Percentiles rank a stretch among this genome's conserved stretches.
Conservation (phyloP, 2,113 vertebrate genomes). For the Perca schrenkii region DNA sequence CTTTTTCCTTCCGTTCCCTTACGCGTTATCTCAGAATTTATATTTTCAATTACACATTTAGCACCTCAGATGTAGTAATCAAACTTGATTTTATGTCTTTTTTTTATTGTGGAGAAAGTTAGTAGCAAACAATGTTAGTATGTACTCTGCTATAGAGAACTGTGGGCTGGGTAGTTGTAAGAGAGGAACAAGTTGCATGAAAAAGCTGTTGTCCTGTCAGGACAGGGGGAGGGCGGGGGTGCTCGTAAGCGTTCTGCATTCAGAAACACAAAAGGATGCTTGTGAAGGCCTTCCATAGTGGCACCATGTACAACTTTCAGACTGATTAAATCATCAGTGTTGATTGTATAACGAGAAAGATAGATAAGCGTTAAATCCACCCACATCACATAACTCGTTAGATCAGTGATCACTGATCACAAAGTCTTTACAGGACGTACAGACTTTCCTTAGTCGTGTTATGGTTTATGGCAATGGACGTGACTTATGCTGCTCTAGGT, state of each 20-base stretch:
- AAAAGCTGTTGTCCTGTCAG: slow-evolving; percentile 47
- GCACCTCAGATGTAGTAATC: not conserved
- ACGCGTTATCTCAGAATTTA: not conserved
- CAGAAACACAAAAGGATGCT: slow-evolving; percentile 69
- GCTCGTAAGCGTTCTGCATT: slow-evolving; percentile 51
- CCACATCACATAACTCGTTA: not conserved
- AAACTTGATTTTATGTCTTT: not conserved
- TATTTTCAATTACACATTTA: not conserved
- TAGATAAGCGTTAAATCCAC: not conserved
- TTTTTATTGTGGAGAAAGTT: not conserved
- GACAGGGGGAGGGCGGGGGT: not conserved
- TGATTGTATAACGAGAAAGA: not conserved
- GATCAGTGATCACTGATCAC: not conserved
- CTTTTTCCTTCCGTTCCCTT: not conserved
- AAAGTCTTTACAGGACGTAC: not conserved
- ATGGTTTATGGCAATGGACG: not conserved
- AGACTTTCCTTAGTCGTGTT: not conserved
- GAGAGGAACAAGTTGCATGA: slow-evolving; percentile 19
- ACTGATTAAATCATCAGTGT: slow-evolving; percentile 17
- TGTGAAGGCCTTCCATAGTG: slow-evolving; percentile 66
- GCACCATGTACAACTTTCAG: slow-evolving; percentile 40
- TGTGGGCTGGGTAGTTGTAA: not conserved
- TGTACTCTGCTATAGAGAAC: not conserved
- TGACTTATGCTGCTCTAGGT: slow-evolving; percentile 27
- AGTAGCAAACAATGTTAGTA: not conserved